A percentile compares a stretch with the other conserved stretches of the same genome.
Evolutionary conservation across 2,113 vertebrate genomes (phyloP).

Genomic region (Pluvialis apricaria): DNA sequence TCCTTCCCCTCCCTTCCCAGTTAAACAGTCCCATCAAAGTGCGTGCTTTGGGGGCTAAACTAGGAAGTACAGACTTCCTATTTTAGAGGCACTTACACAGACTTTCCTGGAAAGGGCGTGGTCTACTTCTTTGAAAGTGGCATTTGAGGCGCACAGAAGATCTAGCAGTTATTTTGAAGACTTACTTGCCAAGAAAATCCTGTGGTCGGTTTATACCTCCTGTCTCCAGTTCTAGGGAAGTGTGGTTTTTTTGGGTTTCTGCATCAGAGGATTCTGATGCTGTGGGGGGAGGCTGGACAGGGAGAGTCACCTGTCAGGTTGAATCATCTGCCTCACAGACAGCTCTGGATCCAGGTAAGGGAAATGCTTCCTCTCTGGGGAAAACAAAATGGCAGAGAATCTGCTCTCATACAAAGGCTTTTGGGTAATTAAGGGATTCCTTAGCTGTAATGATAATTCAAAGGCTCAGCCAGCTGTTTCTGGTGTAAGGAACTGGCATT

Average conservation of each 20-base stretch:
- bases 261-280: neutral
- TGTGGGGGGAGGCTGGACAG: neutral
- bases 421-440: neutral
- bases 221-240: neutral
- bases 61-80: conserved; percentile 42
- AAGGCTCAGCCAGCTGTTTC: neutral
- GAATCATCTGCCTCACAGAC: neutral
- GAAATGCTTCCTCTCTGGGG: neutral
- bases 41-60: neutral
- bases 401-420: neutral
- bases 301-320: neutral
- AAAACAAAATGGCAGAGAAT: neutral
- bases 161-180: neutral
- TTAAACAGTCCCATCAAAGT: neutral
- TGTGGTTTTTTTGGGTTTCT: neutral
- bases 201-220: neutral
- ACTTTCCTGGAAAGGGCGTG: neutral
- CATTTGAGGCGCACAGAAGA: neutral
- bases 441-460: neutral
- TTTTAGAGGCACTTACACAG: neutral
- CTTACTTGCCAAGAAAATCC: neutral
- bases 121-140: neutral
- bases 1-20: neutral
- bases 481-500: neutral
- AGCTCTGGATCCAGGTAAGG: conserved; percentile 24